Evolutionary conservation across 2,888 invertebrate genomes (phyloP).

Genomic region (Saturnia japonica): DNA sequence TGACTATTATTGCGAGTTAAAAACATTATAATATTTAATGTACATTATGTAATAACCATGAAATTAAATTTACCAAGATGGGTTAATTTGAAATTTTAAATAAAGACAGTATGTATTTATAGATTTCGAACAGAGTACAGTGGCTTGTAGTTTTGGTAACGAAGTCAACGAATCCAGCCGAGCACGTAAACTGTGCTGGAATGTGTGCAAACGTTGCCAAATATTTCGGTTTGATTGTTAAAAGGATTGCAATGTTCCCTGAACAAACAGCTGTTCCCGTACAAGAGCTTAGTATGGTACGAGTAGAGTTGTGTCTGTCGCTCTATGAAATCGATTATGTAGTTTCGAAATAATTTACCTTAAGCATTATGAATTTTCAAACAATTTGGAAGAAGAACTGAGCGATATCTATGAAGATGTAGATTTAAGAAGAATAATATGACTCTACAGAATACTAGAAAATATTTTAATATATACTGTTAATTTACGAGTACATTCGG

Average conservation of each 20-base stretch:
- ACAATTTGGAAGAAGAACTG: background rate
- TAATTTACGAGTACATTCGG: too few relatives aligned
- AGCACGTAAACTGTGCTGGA: slow-evolving; percentile 12
- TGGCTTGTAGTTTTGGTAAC: background rate
- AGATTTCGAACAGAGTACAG: slow-evolving; percentile 8
- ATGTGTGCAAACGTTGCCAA: slow-evolving; percentile 13
- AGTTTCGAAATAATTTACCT: background rate
- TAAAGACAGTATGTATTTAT: background rate
- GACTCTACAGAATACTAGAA: too few relatives aligned
- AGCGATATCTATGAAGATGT: background rate
- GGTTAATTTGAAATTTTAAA: too few relatives aligned
- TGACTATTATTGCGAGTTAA: too few relatives aligned
- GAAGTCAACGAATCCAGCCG: background rate
- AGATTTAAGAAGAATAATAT: background rate
- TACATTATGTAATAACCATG: background rate
- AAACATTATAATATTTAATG: background rate
- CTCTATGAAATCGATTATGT: background rate
- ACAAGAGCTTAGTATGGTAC: background rate
- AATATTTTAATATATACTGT: background rate
- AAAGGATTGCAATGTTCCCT: slow-evolving; percentile 11
- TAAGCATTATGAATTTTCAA: background rate
- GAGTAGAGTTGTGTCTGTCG: background rate
- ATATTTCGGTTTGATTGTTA: slow-evolving; percentile 5
- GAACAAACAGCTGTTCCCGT: background rate
- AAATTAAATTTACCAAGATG: background rate